A percentile compares a stretch with the other conserved stretches of the same genome.
phyloP scores from a whole-genome alignment of 2,888 invertebrate species.

The Carcina quercana region DNA sequence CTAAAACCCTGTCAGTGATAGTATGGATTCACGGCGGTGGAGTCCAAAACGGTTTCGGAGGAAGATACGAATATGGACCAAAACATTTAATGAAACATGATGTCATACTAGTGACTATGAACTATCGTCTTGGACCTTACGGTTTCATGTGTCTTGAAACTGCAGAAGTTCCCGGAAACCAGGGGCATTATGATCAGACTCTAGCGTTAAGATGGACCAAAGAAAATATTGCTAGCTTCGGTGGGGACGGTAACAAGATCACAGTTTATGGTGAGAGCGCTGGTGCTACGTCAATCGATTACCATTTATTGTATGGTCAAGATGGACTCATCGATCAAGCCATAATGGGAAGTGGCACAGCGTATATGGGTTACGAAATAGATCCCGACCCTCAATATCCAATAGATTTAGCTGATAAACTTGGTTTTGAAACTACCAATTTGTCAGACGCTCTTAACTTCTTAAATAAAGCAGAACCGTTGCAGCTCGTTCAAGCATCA shows the following conservation, averaged over 20 bases:
- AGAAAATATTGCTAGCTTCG: constrained; percentile 18
- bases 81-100: too few species aligned
- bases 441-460: constrained; percentile 20
- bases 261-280: constrained; percentile 19
- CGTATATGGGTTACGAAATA: constrained; percentile 18
- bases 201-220: constrained; percentile 18
- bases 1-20: too few species aligned
- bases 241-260: too few species aligned
- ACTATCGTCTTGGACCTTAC: too few species aligned
- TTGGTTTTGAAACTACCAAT: constrained; percentile 19
- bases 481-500: too few species aligned
- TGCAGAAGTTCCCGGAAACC: constrained; percentile 20
- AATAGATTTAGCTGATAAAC: constrained; percentile 17
- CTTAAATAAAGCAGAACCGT: constrained; percentile 16
- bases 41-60: too few species aligned
- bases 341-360: constrained; percentile 38
- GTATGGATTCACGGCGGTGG: too few species aligned
- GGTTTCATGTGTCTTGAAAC: constrained; percentile 20
- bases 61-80: too few species aligned
- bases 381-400: constrained; percentile 15
- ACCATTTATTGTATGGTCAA: constrained; percentile 30
- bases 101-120: too few species aligned
- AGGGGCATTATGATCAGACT: constrained; percentile 19
- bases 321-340: constrained; percentile 36
- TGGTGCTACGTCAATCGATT: constrained; percentile 15